Evolutionary conservation across 2,797 vertebrate species (phyloP), one percentile per base, ranked within the genome.

Genomic region (Chromis chromis): DNA sequence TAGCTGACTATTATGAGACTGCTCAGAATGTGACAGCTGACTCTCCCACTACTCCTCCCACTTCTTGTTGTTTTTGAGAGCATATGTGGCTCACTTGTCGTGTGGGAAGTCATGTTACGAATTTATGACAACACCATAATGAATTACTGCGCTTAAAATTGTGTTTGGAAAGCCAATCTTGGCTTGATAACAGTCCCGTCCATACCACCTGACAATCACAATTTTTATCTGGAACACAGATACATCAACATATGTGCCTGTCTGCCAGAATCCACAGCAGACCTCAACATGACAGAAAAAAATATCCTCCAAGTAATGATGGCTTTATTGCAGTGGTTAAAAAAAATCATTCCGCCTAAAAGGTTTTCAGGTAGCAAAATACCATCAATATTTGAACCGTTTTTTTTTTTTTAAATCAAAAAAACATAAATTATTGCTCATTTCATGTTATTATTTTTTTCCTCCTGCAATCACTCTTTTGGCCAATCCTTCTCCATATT

Each of bases 1-100:
- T 63, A 13, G 55, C 46, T 55, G 53, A 58, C 58, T 58, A 50
- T 65, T 65, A 71, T 70, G 52, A 58, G 40, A 42, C 31, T 17
- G 58, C 49, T 60, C 33, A 62, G 40, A 55, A 27, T 48, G 21
- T 65, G 53, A 75, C 50, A 14, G 72, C 24, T 46, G 17, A 65
- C 9, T 74, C 50, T 59, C 19, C 24, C 54, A 8, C 16, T 13
- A n/a, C 27, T 70, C 19, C 19, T 36, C 24, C 49, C 25, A 46
- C 52, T 42, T 22, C 52, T 42, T 22, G 13, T 66, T 66, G 22
- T 53, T 61, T 59, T 53, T 55, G 22, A 25, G 50, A 70, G 5
- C 10, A 4, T 1, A 10, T 49, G 40, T 46, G 50, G 44, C 33
- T 49, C 31, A 4, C 27, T 60, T 14, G 14, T 44, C 27, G 57